Percentiles rank a stretch among this genome's conserved stretches.
Evolutionary conservation across 1,140 invertebrate genomes (phyloP).

Genomic region (Micrasema longulum): DNA sequence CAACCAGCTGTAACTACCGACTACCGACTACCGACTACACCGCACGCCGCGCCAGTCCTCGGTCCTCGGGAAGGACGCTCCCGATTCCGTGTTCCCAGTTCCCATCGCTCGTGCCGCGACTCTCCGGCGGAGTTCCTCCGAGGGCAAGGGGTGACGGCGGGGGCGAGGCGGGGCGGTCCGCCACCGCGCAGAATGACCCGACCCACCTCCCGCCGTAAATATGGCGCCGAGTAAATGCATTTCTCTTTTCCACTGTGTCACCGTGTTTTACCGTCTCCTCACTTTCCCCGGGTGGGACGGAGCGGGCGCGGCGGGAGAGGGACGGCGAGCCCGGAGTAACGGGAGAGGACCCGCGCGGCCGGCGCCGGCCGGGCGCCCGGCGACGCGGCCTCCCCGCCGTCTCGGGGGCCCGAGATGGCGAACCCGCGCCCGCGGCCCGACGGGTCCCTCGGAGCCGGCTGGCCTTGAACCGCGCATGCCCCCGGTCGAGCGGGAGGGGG

Average conservation of each 20-base stretch:
- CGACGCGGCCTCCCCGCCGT: background rate
- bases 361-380: background rate
- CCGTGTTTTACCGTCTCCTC: slow-evolving; percentile 4
- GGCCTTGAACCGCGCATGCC: slow-evolving; percentile 37
- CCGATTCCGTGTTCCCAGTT: too few species aligned
- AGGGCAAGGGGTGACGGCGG: background rate
- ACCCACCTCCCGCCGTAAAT: background rate
- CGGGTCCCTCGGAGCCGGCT: background rate
- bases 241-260: background rate
- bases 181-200: background rate
- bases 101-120: too few species aligned
- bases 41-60: too few species aligned
- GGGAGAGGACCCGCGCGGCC: background rate
- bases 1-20: too few species aligned
- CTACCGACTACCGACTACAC: too few species aligned
- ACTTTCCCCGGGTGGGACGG: too few species aligned
- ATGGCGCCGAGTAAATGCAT: background rate
- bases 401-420: background rate
- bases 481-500: background rate
- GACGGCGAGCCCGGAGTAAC: background rate
- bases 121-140: background rate
- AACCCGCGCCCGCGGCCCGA: background rate
- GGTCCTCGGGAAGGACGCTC: too few species aligned
- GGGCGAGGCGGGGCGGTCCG: too few species aligned
- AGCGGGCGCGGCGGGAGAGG: background rate